A percentile compares a stretch with the other conserved stretches of the same genome.
These are phyloP conservation scores for Lasioglossum calceatum DNA, from an alignment of 2,888 invertebrate genomes.

Conservation along the genomic window DNA sequence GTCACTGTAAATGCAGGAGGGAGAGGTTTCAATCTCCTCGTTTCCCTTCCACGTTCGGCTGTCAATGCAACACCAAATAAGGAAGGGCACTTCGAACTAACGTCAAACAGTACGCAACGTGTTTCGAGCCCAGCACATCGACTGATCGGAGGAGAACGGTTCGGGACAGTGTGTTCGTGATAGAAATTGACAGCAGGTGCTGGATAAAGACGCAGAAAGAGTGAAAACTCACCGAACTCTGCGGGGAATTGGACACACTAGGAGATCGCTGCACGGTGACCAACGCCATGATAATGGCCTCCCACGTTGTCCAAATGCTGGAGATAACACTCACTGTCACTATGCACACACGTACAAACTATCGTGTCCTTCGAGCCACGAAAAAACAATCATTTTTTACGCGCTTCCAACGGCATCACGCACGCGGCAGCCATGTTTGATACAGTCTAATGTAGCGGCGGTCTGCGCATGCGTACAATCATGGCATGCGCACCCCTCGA, in stretches of 20 bases:
- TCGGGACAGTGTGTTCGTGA: not conserved
- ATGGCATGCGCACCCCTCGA: slow-evolving; percentile 40
- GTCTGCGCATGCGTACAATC: slow-evolving; percentile 45
- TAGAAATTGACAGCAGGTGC: slow-evolving; percentile 40
- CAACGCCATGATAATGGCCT: slow-evolving; percentile 87
- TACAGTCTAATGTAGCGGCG: slow-evolving; percentile 74
- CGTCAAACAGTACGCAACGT: not conserved
- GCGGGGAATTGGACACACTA: slow-evolving; percentile 89
- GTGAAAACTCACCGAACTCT: slow-evolving; percentile 85
- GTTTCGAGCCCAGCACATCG: not conserved
- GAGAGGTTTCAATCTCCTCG: slow-evolving; percentile 43
- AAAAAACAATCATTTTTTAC: slow-evolving; percentile 81
- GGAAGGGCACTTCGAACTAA: slow-evolving; percentile 63
- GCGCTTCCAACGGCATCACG: slow-evolving; percentile 81
- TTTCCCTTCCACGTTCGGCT: slow-evolving; percentile 69
- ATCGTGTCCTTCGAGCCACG: slow-evolving; percentile 77
- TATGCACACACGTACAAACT: slow-evolving; percentile 75
- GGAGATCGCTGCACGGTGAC: slow-evolving; percentile 91
- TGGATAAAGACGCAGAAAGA: slow-evolving; percentile 37
- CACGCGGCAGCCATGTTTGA: slow-evolving; percentile 84
- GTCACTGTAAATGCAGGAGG: slow-evolving; percentile 6
- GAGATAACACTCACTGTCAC: slow-evolving; percentile 77
- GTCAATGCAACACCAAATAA: slow-evolving; percentile 76
- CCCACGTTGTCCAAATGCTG: slow-evolving; percentile 78
- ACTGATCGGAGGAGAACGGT: not conserved